A percentile compares a stretch with the other conserved stretches of the same genome.
These are phyloP conservation scores for Phoebastria nigripes DNA, from an alignment of 2,797 vertebrate species.

Conservation along the genomic window DNA sequence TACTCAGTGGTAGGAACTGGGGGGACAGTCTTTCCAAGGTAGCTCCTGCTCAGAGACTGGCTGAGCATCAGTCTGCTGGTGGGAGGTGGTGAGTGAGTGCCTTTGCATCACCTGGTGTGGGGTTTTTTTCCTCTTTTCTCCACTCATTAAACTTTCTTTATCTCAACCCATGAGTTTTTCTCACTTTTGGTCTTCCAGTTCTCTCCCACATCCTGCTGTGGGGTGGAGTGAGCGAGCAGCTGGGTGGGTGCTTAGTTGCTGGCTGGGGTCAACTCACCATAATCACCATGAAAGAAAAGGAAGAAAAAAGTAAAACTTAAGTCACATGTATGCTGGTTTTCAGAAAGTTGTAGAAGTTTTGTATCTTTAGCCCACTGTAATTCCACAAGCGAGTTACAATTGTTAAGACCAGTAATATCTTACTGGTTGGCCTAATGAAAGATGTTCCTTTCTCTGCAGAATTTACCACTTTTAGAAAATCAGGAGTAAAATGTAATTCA, in stretches of 20 bases:
- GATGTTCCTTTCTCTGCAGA: background rate
- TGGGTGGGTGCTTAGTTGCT: background rate
- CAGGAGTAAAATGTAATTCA: rapidly evolving
- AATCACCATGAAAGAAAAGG: background rate
- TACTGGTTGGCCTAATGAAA: background rate
- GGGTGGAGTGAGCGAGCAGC: background rate
- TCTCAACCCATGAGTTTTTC: background rate
- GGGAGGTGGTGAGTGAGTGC: background rate
- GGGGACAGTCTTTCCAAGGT: background rate
- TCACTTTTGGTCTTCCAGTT: background rate
- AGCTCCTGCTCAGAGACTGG: background rate
- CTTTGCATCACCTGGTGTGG: background rate
- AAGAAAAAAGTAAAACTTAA: too few species aligned
- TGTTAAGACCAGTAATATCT: too few species aligned
- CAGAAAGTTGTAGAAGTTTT: background rate
- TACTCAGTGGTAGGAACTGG: background rate
- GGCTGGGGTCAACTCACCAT: background rate
- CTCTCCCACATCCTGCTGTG: background rate
- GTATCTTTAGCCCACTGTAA: background rate
- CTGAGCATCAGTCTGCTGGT: background rate
- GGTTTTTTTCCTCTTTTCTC: background rate
- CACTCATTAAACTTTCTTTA: too few species aligned
- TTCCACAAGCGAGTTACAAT: background rate
- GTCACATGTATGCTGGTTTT: background rate
- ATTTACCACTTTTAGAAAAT: background rate